Evolutionary conservation across 1,140 invertebrate species (phyloP), one percentile per base, ranked within the genome.

Genomic region (Drosophila trapezifrons): DNA sequence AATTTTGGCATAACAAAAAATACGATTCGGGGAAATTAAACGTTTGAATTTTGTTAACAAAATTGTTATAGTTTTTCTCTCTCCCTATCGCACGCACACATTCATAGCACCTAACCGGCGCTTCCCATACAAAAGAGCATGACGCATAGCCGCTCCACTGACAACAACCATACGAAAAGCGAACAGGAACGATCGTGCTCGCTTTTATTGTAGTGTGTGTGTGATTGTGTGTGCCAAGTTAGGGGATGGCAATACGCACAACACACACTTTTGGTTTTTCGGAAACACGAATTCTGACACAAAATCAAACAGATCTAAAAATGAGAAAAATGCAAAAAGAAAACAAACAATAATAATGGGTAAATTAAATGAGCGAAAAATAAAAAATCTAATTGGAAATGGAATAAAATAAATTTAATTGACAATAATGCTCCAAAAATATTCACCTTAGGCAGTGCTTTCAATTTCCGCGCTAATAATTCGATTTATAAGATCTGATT

Each of bases 381-480:
- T 4, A 32, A 49, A 38, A 43, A 27, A 32, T n/a, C 3, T 45
- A 57, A 46, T 45, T 35, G n/a, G 18, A 40, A 55, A 9, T 32
- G 38, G 3, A 45, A 51, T 25, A 20, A 43, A 62, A 49, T 54
- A 37, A 47, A 51, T 54, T 9, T 43, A 40, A 60, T 40, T 29
- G 27, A 22, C 7, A 47, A 37, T 54, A 43, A 43, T 45, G 6
- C 15, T 58, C 25, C 52, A n/a, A 43, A 38, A 59, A 82, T 87
- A 86, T 86, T 86, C 79, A 87, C 82, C 82, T 87, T 49, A 32
- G 40, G 10, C 20, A 37, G 18, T 6, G 37, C 9, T 49, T 35
- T 40, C 0, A 10, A 42, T 57, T 32, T 15, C 9, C 27, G 47
- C 51, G 22, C 22, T 4, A 10, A 51, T n/a, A 47, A 25, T 20